Percentiles rank a stretch among this genome's conserved stretches.
These are phyloP conservation scores for Phalacrocorax pelagicus DNA, from an alignment of 2,113 vertebrate genomes.

Conservation along the genomic window DNA sequence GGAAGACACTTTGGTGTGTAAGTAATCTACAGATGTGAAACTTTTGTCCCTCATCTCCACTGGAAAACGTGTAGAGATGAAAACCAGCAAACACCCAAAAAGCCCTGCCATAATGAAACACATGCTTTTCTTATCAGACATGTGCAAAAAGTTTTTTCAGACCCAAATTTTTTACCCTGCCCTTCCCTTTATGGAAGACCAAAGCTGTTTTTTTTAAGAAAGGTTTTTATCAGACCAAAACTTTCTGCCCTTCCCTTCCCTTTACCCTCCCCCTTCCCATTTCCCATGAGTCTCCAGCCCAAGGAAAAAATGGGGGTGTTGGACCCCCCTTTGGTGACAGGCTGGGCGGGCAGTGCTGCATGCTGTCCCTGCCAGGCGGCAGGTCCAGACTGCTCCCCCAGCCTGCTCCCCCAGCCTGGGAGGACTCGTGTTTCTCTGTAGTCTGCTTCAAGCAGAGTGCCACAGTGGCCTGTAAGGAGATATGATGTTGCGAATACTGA, in stretches of 20 bases:
- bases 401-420: accelerated
- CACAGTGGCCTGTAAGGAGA: background rate
- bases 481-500: background rate
- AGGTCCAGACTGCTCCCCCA: background rate
- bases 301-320: background rate
- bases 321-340: background rate
- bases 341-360: background rate
- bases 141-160: background rate
- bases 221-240: background rate
- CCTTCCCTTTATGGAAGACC: background rate
- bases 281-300: background rate
- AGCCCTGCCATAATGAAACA: background rate
- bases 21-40: background rate
- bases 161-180: background rate
- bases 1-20: background rate
- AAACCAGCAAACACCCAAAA: background rate
- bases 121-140: background rate
- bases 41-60: background rate
- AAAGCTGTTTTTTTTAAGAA: background rate
- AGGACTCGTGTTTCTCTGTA: background rate
- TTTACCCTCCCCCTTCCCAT: background rate
- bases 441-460: background rate
- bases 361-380: background rate
- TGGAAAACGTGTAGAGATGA: background rate
- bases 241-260: background rate